Evolutionary conservation across 2,888 invertebrate species (phyloP).

Genomic region (Meloe dianella): DNA sequence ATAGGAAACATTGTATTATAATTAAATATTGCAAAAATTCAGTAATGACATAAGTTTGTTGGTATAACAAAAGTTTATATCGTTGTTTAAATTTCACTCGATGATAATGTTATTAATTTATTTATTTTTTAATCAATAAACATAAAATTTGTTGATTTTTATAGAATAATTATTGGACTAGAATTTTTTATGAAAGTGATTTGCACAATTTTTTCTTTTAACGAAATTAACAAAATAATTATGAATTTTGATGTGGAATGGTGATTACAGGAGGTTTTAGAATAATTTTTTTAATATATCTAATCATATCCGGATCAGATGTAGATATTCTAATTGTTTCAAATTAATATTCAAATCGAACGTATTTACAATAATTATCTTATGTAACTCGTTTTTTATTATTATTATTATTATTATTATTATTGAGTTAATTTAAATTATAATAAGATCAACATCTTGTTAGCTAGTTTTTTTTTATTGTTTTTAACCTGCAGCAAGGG

Average conservation of each 20-base stretch:
- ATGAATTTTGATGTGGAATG: too few species aligned
- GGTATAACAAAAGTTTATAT: too few species aligned
- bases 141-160: too few species aligned
- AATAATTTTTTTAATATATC: too few species aligned
- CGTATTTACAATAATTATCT: background rate
- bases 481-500: constrained; percentile 27
- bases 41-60: too few species aligned
- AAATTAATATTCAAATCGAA: background rate
- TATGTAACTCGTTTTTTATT: background rate
- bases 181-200: constrained; percentile 18
- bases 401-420: background rate
- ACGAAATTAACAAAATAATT: constrained; percentile 24
- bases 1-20: constrained; percentile 29
- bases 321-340: background rate
- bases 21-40: constrained; percentile 22
- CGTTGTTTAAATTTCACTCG: too few species aligned
- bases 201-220: constrained; percentile 28
- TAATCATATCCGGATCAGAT: background rate
- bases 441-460: background rate
- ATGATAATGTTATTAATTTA: too few species aligned
- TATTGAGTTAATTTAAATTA: background rate
- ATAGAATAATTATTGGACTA: too few species aligned
- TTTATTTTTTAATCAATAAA: too few species aligned
- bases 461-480: background rate
- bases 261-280: too few species aligned